These are phyloP conservation scores for Neogale vison DNA, from an alignment of 2,113 vertebrate species.

Conservation along the genomic window DNA sequence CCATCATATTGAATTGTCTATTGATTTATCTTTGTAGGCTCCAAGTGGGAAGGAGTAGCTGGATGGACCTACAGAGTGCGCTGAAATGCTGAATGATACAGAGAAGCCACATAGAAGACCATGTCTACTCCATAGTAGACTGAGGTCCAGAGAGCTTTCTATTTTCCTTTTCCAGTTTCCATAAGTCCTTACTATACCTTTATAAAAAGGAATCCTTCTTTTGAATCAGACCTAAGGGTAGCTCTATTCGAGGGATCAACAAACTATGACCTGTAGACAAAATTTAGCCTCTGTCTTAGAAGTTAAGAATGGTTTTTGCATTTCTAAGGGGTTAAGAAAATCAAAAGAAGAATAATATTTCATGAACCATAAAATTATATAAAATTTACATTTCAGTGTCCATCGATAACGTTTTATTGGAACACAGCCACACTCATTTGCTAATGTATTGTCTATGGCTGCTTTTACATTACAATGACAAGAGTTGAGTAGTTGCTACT, in stretches of 20 bases:
- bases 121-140: neutral
- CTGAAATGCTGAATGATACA: neutral
- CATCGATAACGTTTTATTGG: neutral
- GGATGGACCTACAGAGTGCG: neutral
- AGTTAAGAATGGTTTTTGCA: neutral
- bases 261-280: conserved; percentile 2
- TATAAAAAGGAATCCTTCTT: neutral
- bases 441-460: neutral
- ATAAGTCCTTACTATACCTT: neutral
- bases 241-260: neutral
- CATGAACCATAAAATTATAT: neutral
- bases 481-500: neutral
- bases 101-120: neutral
- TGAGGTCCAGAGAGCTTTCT: neutral
- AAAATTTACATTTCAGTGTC: conserved; percentile 30
- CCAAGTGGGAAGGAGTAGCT: neutral
- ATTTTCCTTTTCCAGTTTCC: neutral
- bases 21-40: neutral
- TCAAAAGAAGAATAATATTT: neutral
- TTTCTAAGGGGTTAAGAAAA: neutral
- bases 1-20: neutral
- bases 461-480: neutral
- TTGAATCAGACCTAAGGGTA: neutral
- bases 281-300: conserved; percentile 25
- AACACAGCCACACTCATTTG: neutral